Conservation (phyloP, 1,140 invertebrate species). For the Stegodyphus mimosarum region DNA sequence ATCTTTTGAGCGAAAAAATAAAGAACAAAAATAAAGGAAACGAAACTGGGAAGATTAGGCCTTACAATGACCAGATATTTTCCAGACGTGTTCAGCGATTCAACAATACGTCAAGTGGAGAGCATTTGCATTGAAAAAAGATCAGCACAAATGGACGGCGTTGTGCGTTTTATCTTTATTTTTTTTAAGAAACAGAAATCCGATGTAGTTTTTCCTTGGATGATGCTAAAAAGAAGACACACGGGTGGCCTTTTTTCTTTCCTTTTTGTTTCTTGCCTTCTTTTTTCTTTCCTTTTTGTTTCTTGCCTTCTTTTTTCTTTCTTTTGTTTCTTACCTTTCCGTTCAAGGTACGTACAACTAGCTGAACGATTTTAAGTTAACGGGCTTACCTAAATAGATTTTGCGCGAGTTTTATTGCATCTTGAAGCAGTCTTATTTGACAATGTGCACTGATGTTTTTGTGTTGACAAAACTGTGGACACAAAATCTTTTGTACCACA, state of each 20-base stretch:
- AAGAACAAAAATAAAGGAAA: conserved; percentile 3
- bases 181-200: conserved; percentile 36
- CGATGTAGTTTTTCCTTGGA: conserved; percentile 51
- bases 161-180: conserved; percentile 10
- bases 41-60: conserved; percentile 43
- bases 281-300: not conserved
- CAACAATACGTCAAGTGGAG: conserved; percentile 52
- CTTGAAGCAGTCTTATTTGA: not conserved
- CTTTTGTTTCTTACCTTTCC: not conserved
- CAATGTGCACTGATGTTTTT: too few relatives aligned
- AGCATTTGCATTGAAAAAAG: conserved; percentile 60
- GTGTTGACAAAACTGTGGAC: too few relatives aligned
- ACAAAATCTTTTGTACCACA: too few relatives aligned
- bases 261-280: not conserved
- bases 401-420: not conserved
- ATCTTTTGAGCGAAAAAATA: conserved; percentile 26
- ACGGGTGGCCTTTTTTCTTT: not conserved
- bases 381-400: not conserved
- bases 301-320: not conserved
- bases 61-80: conserved; percentile 51
- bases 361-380: not conserved
- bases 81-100: conserved; percentile 54
- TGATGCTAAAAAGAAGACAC: conserved; percentile 1
- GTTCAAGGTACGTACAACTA: not conserved
- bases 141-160: conserved; percentile 50